Percentiles rank a stretch among this genome's conserved stretches.
Evolutionary conservation across 30 jellyfish, hydroid and myxozoan genomes (phyloP).

Genomic region (Turritopsis rubra): DNA sequence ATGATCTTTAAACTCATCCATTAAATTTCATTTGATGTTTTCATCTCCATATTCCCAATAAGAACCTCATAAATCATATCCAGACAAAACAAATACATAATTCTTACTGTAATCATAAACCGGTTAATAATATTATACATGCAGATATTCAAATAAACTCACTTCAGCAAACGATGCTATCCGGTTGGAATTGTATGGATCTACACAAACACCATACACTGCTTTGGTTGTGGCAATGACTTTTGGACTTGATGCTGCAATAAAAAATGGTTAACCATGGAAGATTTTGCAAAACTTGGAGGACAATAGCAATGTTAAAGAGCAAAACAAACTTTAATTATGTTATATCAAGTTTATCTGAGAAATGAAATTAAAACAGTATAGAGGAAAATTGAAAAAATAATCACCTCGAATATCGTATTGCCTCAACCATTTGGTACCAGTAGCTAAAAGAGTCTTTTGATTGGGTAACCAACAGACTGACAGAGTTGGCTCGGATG

Average conservation of each 20-base stretch:
- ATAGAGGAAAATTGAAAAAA: neutral
- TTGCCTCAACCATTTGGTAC: slow-evolving; percentile 67
- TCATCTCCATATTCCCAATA: too few species aligned
- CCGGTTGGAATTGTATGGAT: slow-evolving; percentile 63
- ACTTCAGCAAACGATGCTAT: slow-evolving; percentile 97
- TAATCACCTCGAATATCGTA: slow-evolving; percentile 72
- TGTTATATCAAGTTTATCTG: too few species aligned
- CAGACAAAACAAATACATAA: too few species aligned
- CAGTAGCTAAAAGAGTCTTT: slow-evolving; percentile 80
- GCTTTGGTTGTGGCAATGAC: slow-evolving; percentile 86
- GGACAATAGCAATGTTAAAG: too few species aligned
- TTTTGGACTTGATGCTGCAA: slow-evolving; percentile 36
- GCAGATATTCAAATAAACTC: neutral
- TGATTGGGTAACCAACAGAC: slow-evolving; percentile 86
- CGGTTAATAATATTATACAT: too few species aligned
- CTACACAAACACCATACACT: slow-evolving; percentile 88
- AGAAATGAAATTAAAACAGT: too few species aligned
- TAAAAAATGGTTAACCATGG: too few species aligned
- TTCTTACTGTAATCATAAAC: too few species aligned
- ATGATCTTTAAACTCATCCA: too few species aligned
- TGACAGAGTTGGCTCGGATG: slow-evolving; percentile 78
- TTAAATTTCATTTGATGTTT: too few species aligned
- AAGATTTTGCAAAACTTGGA: neutral
- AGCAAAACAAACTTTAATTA: too few species aligned
- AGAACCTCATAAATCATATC: too few species aligned